Evolutionary conservation across 2,888 invertebrate species (phyloP).

Genomic region (Onchidella celtica): DNA sequence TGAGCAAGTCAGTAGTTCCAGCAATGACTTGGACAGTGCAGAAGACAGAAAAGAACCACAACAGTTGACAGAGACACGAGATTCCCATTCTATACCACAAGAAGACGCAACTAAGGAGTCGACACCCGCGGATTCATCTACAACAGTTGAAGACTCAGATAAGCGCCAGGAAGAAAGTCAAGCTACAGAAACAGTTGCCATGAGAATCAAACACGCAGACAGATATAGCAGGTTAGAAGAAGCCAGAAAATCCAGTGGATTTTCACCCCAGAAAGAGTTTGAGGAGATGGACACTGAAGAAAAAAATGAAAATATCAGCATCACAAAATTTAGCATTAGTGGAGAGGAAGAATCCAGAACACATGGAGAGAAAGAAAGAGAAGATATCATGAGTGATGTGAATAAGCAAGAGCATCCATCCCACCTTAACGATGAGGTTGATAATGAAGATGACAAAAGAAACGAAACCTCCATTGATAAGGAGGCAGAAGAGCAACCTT

Average conservation of each 20-base stretch:
- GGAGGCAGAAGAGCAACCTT: too few relatives aligned
- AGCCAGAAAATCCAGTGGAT: slow-evolving; percentile 17
- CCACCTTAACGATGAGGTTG: too few relatives aligned
- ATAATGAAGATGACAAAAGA: too few relatives aligned
- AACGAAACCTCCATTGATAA: too few relatives aligned
- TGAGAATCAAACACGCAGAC: background rate
- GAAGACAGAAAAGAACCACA: slow-evolving; percentile 8
- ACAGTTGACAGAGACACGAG: background rate
- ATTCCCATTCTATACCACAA: background rate
- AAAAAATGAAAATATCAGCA: background rate
- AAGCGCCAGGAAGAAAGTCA: background rate
- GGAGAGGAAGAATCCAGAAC: background rate
- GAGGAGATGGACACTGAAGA: slow-evolving; percentile 23
- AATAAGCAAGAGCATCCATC: too few relatives aligned
- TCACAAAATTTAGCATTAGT: background rate
- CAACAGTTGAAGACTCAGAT: background rate
- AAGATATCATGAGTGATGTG: background rate
- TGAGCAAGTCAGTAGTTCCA: background rate
- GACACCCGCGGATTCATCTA: background rate
- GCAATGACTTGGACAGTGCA: background rate
- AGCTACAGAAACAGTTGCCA: background rate
- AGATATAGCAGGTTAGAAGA: background rate
- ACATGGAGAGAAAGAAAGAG: too few relatives aligned
- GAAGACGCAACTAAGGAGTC: background rate
- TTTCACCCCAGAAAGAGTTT: background rate